A percentile compares a stretch with the other conserved stretches of the same genome.
These are phyloP conservation scores for Tetrapedia diversipes DNA, from an alignment of 2,888 invertebrate genomes.

Conservation along the genomic window DNA sequence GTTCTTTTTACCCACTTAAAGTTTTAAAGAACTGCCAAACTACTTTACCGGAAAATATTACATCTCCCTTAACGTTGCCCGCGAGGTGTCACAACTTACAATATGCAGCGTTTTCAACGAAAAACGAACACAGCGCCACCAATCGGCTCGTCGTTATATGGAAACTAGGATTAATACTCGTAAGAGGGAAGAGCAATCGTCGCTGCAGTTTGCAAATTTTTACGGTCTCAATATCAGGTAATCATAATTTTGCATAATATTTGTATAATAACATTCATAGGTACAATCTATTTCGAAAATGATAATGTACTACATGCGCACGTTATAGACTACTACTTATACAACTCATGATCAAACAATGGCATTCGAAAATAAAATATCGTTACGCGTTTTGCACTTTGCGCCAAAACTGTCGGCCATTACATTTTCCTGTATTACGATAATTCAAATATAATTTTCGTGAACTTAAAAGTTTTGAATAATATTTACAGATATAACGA, in stretches of 20 bases:
- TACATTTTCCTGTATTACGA: not conserved
- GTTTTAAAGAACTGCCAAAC: conserved; percentile 24
- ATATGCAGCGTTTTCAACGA: not conserved
- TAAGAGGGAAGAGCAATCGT: not conserved
- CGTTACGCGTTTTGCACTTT: not conserved
- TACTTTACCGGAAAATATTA: conserved; percentile 54
- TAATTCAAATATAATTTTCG: not conserved
- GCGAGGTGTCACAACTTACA: conserved; percentile 49
- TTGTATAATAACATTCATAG: not conserved
- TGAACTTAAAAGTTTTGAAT: not conserved
- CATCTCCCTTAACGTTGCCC: conserved; percentile 47
- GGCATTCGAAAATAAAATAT: not conserved
- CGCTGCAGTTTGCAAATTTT: not conserved
- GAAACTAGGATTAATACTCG: not conserved
- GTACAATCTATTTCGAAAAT: not conserved
- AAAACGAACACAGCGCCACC: conserved; percentile 12
- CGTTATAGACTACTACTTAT: too few relatives aligned
- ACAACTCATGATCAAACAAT: not conserved
- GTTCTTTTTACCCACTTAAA: not conserved
- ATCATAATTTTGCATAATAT: not conserved
- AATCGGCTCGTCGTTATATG: not conserved
- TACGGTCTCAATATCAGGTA: not conserved
- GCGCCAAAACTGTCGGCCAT: conserved; percentile 4
- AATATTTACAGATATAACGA: not conserved
- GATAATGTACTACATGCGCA: not conserved